Conservation (phyloP, 2,888 invertebrate species). For the Gari tellinella region DNA sequence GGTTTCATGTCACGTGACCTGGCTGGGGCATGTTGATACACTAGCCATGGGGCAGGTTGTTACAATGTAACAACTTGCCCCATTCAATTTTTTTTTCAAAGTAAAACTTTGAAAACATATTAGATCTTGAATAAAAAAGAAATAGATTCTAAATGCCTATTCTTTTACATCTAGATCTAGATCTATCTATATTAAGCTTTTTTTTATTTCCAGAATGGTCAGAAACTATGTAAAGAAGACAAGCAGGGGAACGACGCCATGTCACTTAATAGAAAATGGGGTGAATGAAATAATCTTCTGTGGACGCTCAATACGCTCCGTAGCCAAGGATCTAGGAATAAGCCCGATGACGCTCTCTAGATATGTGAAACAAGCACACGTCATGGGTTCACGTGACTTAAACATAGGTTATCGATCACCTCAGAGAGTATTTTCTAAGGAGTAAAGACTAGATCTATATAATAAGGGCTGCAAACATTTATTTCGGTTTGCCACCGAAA, state of each 20-base stretch:
- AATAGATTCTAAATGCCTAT: too few relatives aligned
- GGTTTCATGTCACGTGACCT: too few relatives aligned
- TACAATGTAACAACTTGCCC: too few relatives aligned
- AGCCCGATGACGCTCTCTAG: constrained; percentile 3
- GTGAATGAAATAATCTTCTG: background rate
- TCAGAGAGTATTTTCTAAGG: constrained; percentile 27
- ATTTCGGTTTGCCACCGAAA: constrained; percentile 33
- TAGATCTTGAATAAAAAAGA: too few relatives aligned
- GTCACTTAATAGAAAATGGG: background rate
- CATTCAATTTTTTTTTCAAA: too few relatives aligned
- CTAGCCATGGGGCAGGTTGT: too few relatives aligned
- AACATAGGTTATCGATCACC: constrained; percentile 23
- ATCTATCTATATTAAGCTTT: background rate
- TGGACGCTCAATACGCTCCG: background rate
- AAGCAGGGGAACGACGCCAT: too few relatives aligned
- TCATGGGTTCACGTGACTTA: background rate
- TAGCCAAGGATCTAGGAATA: constrained; percentile 6
- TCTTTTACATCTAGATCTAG: too few relatives aligned
- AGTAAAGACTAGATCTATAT: constrained; percentile 27
- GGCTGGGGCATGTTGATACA: too few relatives aligned
- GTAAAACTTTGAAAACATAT: too few relatives aligned
- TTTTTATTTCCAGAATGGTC: too few relatives aligned
- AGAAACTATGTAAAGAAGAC: too few relatives aligned
- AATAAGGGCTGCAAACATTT: constrained; percentile 31
- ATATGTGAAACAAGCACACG: background rate